Evolutionary conservation across 2,888 invertebrate genomes (phyloP).

Genomic region (Sesia bembeciformis): DNA sequence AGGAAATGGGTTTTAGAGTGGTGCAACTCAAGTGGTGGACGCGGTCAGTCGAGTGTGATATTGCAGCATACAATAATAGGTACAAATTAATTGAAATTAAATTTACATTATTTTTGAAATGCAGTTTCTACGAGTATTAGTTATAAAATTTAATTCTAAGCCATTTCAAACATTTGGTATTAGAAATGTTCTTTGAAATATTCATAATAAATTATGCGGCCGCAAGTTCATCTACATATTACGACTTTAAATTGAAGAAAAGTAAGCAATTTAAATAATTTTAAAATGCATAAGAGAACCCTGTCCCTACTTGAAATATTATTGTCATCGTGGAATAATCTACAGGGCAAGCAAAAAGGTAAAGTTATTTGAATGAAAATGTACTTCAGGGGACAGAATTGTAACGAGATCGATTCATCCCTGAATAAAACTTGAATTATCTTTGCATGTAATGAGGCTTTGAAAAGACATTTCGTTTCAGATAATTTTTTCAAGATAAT

Average conservation of each 20-base stretch:
- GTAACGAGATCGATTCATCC: constrained; percentile 7
- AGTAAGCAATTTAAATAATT: constrained; percentile 1
- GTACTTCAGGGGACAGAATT: constrained; percentile 1
- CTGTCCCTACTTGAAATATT: constrained; percentile 8
- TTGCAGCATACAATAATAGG: no score
- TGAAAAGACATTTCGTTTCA: neutral
- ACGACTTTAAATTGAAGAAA: neutral
- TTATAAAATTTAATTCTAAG: no score
- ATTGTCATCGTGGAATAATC: constrained; percentile 14
- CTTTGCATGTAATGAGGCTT: constrained; percentile 4
- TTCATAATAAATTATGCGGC: no score
- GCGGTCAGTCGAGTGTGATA: no score
- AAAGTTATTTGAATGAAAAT: constrained; percentile 13
- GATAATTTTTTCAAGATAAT: neutral
- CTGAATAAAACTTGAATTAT: constrained; percentile 3
- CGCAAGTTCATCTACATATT: no score
- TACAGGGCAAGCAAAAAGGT: constrained; percentile 4
- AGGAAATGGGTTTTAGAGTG: no score
- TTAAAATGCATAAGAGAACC: constrained; percentile 9
- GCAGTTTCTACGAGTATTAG: no score
- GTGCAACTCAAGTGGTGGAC: no score
- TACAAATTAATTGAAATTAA: no score
- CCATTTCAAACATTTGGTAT: no score
- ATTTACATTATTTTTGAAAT: no score
- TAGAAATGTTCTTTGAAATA: no score